phyloP scores from a whole-genome alignment of 1,140 invertebrate genomes.

The Ectropis grisescens region DNA sequence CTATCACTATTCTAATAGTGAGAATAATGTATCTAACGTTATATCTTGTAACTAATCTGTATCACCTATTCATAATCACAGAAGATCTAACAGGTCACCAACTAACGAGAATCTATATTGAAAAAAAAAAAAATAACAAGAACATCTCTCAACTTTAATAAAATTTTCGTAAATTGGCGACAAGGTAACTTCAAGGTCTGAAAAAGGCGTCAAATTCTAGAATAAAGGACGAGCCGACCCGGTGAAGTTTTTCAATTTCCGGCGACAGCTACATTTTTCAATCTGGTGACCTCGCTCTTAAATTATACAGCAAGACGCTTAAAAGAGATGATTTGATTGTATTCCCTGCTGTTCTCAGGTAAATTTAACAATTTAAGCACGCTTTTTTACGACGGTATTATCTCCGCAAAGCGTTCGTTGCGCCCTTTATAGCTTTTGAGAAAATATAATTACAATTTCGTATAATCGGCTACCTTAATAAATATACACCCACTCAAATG shows the following conservation, averaged over 20 bases:
- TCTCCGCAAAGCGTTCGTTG: slow-evolving; percentile 30
- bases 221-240: slow-evolving; percentile 30
- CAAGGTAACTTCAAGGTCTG: too few relatives aligned
- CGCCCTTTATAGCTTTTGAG: slow-evolving; percentile 29
- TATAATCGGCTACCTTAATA: slow-evolving; percentile 28
- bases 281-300: slow-evolving; percentile 49
- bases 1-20: too few relatives aligned
- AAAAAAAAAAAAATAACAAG: too few relatives aligned
- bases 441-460: slow-evolving; percentile 43
- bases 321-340: slow-evolving; percentile 51
- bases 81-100: too few relatives aligned
- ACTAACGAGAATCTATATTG: too few relatives aligned
- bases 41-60: too few relatives aligned
- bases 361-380: slow-evolving; percentile 56
- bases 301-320: slow-evolving; percentile 58
- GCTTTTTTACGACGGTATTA: slow-evolving; percentile 51
- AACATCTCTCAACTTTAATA: too few relatives aligned
- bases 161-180: too few relatives aligned
- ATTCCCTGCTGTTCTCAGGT: slow-evolving; percentile 53
- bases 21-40: too few relatives aligned
- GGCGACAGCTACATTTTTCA: slow-evolving; percentile 51
- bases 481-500: too few relatives aligned
- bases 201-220: slow-evolving; percentile 50
- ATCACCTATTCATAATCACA: too few relatives aligned
- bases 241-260: slow-evolving; percentile 65